Evolutionary conservation across 2,797 vertebrate genomes (phyloP).

Genomic region (Delichon dasypus): DNA sequence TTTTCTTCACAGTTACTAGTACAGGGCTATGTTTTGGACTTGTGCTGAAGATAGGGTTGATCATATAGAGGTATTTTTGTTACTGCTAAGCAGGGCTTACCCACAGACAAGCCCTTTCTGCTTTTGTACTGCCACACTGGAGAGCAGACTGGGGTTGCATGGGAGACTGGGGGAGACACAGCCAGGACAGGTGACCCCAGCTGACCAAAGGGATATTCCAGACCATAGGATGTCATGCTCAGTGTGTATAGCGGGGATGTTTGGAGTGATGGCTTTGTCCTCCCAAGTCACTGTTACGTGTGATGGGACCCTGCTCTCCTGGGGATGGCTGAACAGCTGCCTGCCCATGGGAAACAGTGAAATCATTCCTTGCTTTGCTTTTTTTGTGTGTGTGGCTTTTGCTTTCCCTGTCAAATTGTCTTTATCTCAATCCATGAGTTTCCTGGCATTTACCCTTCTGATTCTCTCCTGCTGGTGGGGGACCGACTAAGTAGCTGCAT

Average conservation of each 20-base stretch:
- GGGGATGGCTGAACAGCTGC: neutral
- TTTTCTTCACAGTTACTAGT: neutral
- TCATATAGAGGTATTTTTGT: neutral
- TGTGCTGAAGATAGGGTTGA: neutral
- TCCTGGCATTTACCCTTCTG: neutral
- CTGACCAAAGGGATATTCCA: neutral
- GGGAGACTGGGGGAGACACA: neutral
- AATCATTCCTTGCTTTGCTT: neutral
- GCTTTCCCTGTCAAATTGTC: neutral
- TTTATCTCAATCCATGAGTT: neutral
- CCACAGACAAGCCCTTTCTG: neutral
- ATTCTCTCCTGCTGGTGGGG: neutral
- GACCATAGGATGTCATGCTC: neutral
- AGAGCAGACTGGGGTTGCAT: neutral
- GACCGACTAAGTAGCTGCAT: neutral
- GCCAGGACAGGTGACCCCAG: neutral
- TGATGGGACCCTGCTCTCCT: neutral
- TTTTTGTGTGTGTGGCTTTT: neutral
- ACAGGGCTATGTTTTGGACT: neutral
- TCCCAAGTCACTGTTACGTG: neutral
- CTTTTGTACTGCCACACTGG: neutral
- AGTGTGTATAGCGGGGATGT: accelerated
- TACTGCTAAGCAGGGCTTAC: neutral
- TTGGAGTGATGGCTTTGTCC: neutral
- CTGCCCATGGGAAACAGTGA: neutral